Evolutionary conservation across 1,140 invertebrate genomes (phyloP).

Genomic region (Eumaeus atala): DNA sequence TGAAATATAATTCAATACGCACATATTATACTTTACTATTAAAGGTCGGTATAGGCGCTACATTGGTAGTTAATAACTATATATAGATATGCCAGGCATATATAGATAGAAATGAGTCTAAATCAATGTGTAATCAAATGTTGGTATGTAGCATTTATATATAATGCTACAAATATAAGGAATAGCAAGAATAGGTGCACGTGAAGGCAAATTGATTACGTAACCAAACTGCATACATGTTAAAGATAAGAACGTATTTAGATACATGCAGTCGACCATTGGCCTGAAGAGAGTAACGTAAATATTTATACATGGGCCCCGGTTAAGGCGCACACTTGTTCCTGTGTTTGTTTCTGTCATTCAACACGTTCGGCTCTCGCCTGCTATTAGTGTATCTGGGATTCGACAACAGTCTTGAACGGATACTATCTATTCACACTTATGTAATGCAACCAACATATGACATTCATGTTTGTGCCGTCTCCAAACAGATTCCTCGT

Average conservation of each 20-base stretch:
- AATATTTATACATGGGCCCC: conserved; percentile 69
- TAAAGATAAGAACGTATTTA: conserved; percentile 68
- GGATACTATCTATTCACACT: conserved; percentile 5
- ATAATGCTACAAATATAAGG: no score
- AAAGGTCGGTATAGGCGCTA: no score
- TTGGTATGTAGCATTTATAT: no score
- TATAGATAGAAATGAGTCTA: no score
- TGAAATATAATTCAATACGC: no score
- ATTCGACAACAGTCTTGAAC: conserved; percentile 2
- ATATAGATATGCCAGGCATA: no score
- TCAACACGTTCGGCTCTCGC: conserved; percentile 45
- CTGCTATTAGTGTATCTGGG: conserved; percentile 27
- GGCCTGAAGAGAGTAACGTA: conserved; percentile 67
- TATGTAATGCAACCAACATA: background rate
- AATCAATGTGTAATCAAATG: no score
- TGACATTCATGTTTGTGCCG: no score
- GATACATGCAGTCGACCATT: conserved; percentile 52
- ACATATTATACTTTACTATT: no score
- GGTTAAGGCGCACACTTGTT: conserved; percentile 58
- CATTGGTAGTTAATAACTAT: no score
- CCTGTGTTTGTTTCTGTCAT: conserved; percentile 69
- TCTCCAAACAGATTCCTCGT: no score
- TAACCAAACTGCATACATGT: conserved; percentile 50
- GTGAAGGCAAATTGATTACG: conserved; percentile 37
- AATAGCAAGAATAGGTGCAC: no score